Base-by-base conservation (phyloP, 2,888 invertebrate species). In the Archips xylosteana region DNA sequence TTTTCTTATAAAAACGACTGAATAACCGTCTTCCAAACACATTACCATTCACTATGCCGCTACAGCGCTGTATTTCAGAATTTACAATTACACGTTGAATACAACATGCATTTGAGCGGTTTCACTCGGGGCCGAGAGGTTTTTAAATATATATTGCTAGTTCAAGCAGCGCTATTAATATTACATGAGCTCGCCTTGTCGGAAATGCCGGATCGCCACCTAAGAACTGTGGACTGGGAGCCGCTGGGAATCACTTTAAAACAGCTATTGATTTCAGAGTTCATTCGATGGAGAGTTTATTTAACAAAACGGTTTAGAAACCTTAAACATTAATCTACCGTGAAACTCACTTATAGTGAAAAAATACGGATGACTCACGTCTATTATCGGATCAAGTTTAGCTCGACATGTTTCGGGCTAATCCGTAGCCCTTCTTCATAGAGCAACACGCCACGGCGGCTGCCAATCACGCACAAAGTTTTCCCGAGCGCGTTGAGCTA, bases 111-210 rank as follows among this genome's bases (percentile, higher is more conserved):
- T 65, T 74, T 65, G 69, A 74, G 74, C 69, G 70, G 74, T 74
- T 70, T 61, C 70, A 54, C 65, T 74, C 74, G 66, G 15, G 32
- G 65, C 69, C 59, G 70, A 70, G 74, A 65, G 69, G 74, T 74
- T 74, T 67, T 74, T 74, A 74, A 74, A 74, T 74, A 74, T 74
- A 74, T 74, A 74, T 74, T 74, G 74, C 69, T 74, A 70, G 74
- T 70, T 70, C 74, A 64, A 65, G 68, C 68, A 42, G 70, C 49
- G 49, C 60, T 74, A 74, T 74, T 74, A 74, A 74, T 74, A 74
- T 74, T 74, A 47, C 74, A 74, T 74, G 74, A 74, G 74, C 60
- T n/a, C 15, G 49, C 49, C 51, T 42, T 65, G 69, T 61, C 70
- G 74, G 74, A 65, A 74, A 65, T 54, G 74, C 70, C n/a, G 74